Evolutionary conservation across 2,888 invertebrate genomes (phyloP), one percentile per base, ranked within the genome.

Genomic region (Dynastes grantii): DNA sequence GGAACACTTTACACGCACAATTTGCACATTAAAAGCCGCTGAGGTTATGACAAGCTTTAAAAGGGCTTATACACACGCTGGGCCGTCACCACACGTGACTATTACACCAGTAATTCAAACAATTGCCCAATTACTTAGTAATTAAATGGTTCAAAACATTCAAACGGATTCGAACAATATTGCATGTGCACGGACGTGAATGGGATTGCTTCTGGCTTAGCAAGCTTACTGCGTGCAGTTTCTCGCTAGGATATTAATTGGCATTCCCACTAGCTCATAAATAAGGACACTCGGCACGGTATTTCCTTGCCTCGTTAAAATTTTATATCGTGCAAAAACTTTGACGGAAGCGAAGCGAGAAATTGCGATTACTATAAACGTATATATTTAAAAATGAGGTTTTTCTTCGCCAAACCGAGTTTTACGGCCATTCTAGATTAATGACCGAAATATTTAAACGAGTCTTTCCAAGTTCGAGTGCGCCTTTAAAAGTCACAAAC

Each of bases 381-480:
- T n/a, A 32, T 37, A 16, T 37, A 64, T 64, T 64, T 37, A 16
- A 40, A 64, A 64, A n/a, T 40, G n/a, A 32, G 13, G 63, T 63
- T 63, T 27, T 29, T 32, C 27, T 63, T 63, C 29, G 29, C 32
- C 55, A 32, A 51, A 45, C 40, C 29, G 37, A 73, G 29, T 73
- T 58, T 55, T 55, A 55, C 55, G 6, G 22, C 8, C 55, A 76
- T 49, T 76, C 76, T 22, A 13, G 61, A 65, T 76, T 65, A 76
- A 76, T 65, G 76, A 76, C 64, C 76, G 76, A 76, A 64, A 65
- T 65, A 76, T 76, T 76, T 76, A 76, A 76, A 76, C 37, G 76
- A 76, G 32, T 9, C 29, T 55, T 55, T 22, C 76, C 49, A 37
- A n/a, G 29, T 58, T 27, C 11, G n/a, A 37, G 61, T 75, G 27